phyloP scores from a whole-genome alignment of 2,797 vertebrate genomes.

The Crocidura indochinensis region DNA sequence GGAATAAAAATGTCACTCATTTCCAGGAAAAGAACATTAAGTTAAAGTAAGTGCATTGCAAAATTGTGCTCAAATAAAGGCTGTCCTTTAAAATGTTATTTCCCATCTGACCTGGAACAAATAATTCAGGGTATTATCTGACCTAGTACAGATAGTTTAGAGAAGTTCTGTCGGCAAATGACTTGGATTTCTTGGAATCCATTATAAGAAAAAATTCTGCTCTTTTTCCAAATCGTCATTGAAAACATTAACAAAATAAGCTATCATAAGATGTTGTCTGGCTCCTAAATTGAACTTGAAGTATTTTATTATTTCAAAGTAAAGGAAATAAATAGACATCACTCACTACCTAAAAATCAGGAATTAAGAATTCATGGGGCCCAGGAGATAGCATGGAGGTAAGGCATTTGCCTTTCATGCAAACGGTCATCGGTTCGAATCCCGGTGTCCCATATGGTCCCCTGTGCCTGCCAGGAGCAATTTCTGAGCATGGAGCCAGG shows the following conservation, averaged over 20 bases:
- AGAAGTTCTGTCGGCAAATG: slow-evolving; percentile 27
- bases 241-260: slow-evolving; percentile 47
- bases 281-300: slow-evolving; percentile 16
- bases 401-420: too few relatives aligned
- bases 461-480: too few relatives aligned
- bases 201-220: not conserved
- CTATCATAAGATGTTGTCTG: slow-evolving; percentile 6
- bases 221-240: slow-evolving; percentile 52
- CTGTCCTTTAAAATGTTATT: not conserved
- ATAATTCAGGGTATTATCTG: too few relatives aligned
- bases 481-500: too few relatives aligned
- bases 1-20: slow-evolving; percentile 16
- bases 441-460: too few relatives aligned
- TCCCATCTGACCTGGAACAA: slow-evolving; percentile 13
- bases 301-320: slow-evolving; percentile 14
- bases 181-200: slow-evolving; percentile 53
- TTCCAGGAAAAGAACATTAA: slow-evolving; percentile 25
- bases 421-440: too few relatives aligned
- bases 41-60: slow-evolving; percentile 43
- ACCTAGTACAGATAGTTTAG: slow-evolving; percentile 42
- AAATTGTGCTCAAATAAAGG: slow-evolving; percentile 46
- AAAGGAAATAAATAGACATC: not conserved
- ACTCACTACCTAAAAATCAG: not conserved
- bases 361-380: too few relatives aligned
- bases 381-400: too few relatives aligned